These are phyloP conservation scores for Apocrypta bakeri DNA, from an alignment of 1,140 invertebrate species.

Conservation along the genomic window DNA sequence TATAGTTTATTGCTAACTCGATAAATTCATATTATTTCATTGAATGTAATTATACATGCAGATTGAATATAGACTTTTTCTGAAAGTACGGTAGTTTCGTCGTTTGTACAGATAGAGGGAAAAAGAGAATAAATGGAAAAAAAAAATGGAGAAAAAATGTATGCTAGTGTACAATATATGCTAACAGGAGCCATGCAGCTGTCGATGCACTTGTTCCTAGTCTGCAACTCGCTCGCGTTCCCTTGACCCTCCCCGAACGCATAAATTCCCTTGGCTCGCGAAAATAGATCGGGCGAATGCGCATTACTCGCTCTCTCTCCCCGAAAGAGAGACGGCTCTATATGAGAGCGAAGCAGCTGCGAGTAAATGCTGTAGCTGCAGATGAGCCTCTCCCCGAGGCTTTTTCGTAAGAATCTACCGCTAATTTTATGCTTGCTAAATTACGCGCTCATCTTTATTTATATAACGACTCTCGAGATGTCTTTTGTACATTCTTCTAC, in stretches of 20 bases:
- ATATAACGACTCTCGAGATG: slow-evolving; percentile 37
- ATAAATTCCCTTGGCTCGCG: slow-evolving; percentile 64
- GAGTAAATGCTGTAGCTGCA: neutral
- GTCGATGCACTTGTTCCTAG: slow-evolving; percentile 64
- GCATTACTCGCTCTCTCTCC: no score
- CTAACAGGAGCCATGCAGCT: neutral
- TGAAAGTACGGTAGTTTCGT: no score
- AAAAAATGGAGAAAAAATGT: no score
- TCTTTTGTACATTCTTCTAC: neutral
- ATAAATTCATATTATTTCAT: no score
- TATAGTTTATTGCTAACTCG: no score
- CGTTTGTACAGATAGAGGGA: no score
- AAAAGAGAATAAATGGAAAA: no score
- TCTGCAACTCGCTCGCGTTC: slow-evolving; percentile 54
- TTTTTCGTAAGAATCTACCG: slow-evolving; percentile 25
- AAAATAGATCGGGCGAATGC: slow-evolving; percentile 59
- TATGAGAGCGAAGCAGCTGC: no score
- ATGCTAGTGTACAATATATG: neutral
- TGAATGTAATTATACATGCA: no score
- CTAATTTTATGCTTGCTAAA: slow-evolving; percentile 35
- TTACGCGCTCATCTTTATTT: slow-evolving; percentile 25
- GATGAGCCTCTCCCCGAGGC: neutral
- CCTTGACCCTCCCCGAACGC: slow-evolving; percentile 68
- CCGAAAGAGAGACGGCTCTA: neutral
- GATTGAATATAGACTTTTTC: no score